A percentile compares a stretch with the other conserved stretches of the same genome.
phyloP scores from a whole-genome alignment of 2,888 invertebrate genomes.

The Mythimna ferrago region DNA sequence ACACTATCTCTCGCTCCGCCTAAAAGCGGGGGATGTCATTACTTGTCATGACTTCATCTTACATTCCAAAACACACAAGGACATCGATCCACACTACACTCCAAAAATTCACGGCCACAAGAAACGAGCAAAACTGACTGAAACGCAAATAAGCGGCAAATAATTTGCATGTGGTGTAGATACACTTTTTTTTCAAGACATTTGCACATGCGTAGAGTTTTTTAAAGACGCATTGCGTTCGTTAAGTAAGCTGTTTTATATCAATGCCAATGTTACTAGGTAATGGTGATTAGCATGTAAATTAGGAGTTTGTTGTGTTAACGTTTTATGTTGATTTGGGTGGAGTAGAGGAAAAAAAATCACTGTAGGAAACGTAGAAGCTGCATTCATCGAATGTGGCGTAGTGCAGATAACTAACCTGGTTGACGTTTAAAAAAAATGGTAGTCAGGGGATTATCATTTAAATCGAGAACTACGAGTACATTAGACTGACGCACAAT shows the following conservation, averaged over 20 bases:
- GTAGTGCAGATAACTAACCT: too few relatives aligned
- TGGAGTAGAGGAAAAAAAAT: background rate
- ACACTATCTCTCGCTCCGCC: too few relatives aligned
- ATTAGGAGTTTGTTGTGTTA: slow-evolving; percentile 1
- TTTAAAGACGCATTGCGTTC: slow-evolving; percentile 48
- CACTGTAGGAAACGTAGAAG: too few relatives aligned
- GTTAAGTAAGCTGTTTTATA: slow-evolving; percentile 15
- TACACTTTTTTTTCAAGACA: slow-evolving; percentile 43
- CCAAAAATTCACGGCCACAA: slow-evolving; percentile 35
- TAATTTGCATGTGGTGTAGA: slow-evolving; percentile 53
- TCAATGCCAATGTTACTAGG: slow-evolving; percentile 51
- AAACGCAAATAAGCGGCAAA: slow-evolving; percentile 21
- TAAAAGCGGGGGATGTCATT: too few relatives aligned
- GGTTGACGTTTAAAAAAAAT: too few relatives aligned
- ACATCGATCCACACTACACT: background rate
- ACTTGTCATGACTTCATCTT: too few relatives aligned
- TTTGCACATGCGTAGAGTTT: slow-evolving; percentile 45
- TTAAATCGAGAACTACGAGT: too few relatives aligned
- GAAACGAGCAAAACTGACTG: background rate
- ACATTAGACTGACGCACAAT: too few relatives aligned
- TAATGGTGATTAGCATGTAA: slow-evolving; percentile 34
- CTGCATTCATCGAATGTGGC: too few relatives aligned
- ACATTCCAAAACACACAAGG: background rate
- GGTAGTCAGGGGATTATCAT: too few relatives aligned
- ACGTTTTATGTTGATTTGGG: background rate